These are phyloP conservation scores for Enoplosus armatus DNA, from an alignment of 2,797 vertebrate genomes.

Conservation along the genomic window DNA sequence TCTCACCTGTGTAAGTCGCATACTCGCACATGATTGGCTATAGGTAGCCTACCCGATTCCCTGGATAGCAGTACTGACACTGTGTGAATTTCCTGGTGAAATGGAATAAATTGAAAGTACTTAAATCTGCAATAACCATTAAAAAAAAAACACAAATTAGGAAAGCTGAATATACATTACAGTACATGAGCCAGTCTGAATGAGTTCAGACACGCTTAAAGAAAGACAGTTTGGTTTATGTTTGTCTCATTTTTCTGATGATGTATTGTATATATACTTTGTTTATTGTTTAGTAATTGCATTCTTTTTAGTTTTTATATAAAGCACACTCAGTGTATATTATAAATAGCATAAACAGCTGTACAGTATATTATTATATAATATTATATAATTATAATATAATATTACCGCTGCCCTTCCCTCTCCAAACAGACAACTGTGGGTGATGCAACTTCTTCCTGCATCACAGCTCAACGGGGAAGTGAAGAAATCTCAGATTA, in stretches of 20 bases:
- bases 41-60: too few species aligned
- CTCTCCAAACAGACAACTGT: too few species aligned
- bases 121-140: neutral
- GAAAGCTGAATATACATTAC: neutral
- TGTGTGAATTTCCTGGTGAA: neutral
- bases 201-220: neutral
- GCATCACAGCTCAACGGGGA: neutral
- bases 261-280: too few species aligned
- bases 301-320: neutral
- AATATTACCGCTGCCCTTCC: too few species aligned
- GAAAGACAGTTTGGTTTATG: neutral
- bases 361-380: too few species aligned
- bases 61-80: neutral
- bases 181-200: neutral
- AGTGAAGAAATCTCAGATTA: conserved; percentile 50
- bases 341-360: too few species aligned
- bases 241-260: too few species aligned
- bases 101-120: neutral
- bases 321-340: neutral
- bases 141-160: neutral
- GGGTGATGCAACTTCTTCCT: neutral
- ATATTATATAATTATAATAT: too few species aligned
- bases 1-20: too few species aligned
- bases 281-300: neutral
- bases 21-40: too few species aligned